Base-by-base conservation (phyloP, 2,888 invertebrate species). In the Lucinisca nassula region DNA sequence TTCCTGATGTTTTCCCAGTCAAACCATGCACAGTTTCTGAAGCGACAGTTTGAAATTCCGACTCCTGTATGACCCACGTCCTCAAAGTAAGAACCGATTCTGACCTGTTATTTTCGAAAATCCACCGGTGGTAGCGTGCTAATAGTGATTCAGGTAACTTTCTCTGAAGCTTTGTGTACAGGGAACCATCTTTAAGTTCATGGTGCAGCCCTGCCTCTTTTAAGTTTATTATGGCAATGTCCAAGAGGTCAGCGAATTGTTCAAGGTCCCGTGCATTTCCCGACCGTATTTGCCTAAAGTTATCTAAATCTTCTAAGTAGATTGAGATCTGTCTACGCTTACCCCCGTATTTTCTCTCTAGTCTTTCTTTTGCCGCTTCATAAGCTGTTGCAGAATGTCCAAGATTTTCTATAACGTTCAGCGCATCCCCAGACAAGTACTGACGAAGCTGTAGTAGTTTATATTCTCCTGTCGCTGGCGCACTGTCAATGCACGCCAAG, bases 381-480 rank as follows among this genome's bases (percentile, higher is more conserved):
- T 84, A 88, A 17, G 84, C 84, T 17, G 21, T 24, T 49, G 82
- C 79, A 1, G 88, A 88, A 72, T 88, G 77, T 24, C 84, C 84
- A 0, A 84, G 55, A 27, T 88, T 73, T 45, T 84, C 84, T 45
- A 81, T 81, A 0, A 58, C 76, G 38, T 80, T 83, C 17, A 82
- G 40, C 14, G 84, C 82, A 27, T 84, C 76, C 27, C 90, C 88
- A 24, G 67, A 32, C 21, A 90, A 40, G 72, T 84, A 90, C 30
- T 90, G 88, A 12, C 88, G n/a, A 10, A 90, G 40, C 37, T 90
- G 88, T 73, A 90, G 74, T 21, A 88, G 73, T 72, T 77, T 87
- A 55, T 84, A 87, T 58, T 89, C 89, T 37, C 72, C 51, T 12
- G 86, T 88, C 0, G 88, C 84, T 27, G 85, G 85, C 10, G 88